Evolutionary conservation across 2,888 invertebrate species (phyloP).

Genomic region (Acronicta aceris): DNA sequence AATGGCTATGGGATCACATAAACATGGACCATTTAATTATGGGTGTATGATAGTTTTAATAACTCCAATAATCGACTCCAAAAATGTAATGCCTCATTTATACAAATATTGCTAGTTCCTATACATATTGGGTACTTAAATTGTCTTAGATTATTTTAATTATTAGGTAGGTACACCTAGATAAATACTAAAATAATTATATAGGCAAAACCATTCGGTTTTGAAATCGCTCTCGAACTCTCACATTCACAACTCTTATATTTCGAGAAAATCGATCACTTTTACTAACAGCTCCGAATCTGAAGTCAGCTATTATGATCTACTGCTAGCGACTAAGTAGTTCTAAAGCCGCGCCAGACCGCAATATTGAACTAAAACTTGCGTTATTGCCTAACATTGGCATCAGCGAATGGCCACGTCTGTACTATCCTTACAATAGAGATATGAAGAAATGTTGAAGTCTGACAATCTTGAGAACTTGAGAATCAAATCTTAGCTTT

Average conservation of each 20-base stretch:
- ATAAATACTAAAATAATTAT: no score
- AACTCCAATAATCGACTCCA: no score
- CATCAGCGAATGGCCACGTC: slow-evolving; percentile 61
- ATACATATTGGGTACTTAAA: no score
- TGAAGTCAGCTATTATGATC: slow-evolving; percentile 56
- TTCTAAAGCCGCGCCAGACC: slow-evolving; percentile 55
- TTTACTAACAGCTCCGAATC: slow-evolving; percentile 38
- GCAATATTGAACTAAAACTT: slow-evolving; percentile 68
- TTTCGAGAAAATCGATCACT: slow-evolving; percentile 41
- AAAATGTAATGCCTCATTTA: no score
- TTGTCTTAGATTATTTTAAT: no score
- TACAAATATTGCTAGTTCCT: no score
- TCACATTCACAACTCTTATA: slow-evolving; percentile 32
- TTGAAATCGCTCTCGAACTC: neutral
- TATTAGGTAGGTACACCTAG: no score
- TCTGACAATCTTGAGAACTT: slow-evolving; percentile 14
- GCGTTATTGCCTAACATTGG: slow-evolving; percentile 60
- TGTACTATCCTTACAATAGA: slow-evolving; percentile 59
- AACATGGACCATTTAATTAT: no score
- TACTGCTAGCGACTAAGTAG: slow-evolving; percentile 50
- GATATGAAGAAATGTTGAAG: slow-evolving; percentile 49
- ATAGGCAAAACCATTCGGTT: neutral
- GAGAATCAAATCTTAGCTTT: neutral
- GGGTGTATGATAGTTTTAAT: no score
- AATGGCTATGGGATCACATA: no score